Conservation (phyloP, 2,113 vertebrate species). For the Pantherophis guttatus region DNA sequence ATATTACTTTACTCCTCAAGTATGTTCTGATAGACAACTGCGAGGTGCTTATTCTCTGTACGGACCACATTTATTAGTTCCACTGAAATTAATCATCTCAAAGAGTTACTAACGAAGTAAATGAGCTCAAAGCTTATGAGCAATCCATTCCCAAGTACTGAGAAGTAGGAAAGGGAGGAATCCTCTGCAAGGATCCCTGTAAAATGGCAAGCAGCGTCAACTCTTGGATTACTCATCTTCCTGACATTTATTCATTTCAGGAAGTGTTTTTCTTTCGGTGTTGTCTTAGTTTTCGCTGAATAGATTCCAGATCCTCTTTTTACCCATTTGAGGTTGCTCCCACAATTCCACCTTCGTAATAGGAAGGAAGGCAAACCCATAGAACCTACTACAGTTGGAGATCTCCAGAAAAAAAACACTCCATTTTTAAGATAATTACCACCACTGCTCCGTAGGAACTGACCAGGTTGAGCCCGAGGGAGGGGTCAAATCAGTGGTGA, state of each 20-base stretch:
- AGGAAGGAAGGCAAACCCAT: not conserved
- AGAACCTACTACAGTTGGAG: not conserved
- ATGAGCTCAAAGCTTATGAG: not conserved
- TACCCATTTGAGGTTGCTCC: too few relatives aligned
- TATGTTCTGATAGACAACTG: not conserved
- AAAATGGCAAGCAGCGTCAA: not conserved
- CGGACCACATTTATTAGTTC: constrained; percentile 5
- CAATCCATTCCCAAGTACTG: not conserved
- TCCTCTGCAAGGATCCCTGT: not conserved
- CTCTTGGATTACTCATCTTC: not conserved
- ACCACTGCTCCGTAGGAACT: too few relatives aligned
- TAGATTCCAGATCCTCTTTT: not conserved
- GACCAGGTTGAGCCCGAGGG: too few relatives aligned
- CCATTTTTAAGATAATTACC: not conserved
- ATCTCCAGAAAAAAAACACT: not conserved
- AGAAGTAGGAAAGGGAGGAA: not conserved
- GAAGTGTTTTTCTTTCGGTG: not conserved
- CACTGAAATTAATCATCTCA: not conserved
- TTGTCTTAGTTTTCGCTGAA: not conserved
- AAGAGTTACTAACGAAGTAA: constrained; percentile 3
- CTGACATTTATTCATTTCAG: not conserved
- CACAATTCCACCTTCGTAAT: not conserved
- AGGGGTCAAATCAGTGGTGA: too few relatives aligned
- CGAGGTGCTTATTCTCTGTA: not conserved
- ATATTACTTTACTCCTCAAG: not conserved